Evolutionary conservation across 2,888 invertebrate species (phyloP).

Genomic region (Pachliopta kotzebuea): DNA sequence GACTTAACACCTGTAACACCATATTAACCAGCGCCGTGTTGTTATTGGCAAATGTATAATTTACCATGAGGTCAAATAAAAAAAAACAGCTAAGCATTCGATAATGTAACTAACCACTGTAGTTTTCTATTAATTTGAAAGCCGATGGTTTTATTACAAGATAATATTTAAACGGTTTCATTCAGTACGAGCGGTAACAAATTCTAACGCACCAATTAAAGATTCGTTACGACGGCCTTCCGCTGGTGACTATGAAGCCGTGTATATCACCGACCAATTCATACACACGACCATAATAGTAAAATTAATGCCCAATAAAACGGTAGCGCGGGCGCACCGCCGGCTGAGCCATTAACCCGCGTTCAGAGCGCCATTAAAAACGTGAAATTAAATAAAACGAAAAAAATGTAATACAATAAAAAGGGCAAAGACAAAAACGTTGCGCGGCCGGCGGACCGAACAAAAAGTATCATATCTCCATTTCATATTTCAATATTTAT

Average conservation of each 20-base stretch:
- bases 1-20: too few species aligned
- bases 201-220: constrained; percentile 40
- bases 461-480: constrained; percentile 68
- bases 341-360: constrained; percentile 57
- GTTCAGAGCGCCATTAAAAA: constrained; percentile 59
- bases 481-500: constrained; percentile 79
- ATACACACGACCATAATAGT: constrained; percentile 42
- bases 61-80: too few species aligned
- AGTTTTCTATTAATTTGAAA: neutral
- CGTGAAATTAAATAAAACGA: constrained; percentile 44
- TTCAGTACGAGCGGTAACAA: constrained; percentile 30
- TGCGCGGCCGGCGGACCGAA: constrained; percentile 40
- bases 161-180: constrained; percentile 28
- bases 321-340: constrained; percentile 60
- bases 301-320: constrained; percentile 71
- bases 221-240: constrained; percentile 37
- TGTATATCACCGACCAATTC: constrained; percentile 37
- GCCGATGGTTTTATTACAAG: constrained; percentile 18
- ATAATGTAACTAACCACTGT: too few species aligned
- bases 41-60: too few species aligned
- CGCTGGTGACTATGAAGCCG: constrained; percentile 38
- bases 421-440: constrained; percentile 27
- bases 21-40: too few species aligned
- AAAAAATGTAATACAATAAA: constrained; percentile 10
- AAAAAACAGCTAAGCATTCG: too few species aligned